phyloP scores from a whole-genome alignment of 2,888 invertebrate genomes.

The Anodontia alba region DNA sequence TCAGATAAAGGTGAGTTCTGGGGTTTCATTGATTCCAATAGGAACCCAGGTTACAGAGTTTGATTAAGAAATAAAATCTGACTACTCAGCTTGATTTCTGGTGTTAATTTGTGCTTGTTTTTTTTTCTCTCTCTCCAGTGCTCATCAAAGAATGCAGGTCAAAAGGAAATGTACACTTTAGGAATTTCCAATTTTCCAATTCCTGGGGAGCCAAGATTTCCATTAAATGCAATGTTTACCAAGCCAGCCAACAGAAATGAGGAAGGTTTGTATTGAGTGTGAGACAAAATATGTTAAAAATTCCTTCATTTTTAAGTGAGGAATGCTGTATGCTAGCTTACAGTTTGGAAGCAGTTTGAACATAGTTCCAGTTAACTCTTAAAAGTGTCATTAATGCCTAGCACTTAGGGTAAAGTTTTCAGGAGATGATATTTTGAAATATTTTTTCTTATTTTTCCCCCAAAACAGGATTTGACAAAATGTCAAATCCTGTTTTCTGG shows the following conservation, averaged over 20 bases:
- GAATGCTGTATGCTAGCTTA: background rate
- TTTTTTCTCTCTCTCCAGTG: constrained; percentile 86
- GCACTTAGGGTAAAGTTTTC: no score
- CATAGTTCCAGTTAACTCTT: background rate
- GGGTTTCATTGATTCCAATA: no score
- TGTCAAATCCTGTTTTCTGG: no score
- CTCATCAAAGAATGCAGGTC: constrained; percentile 91
- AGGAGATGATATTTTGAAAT: no score
- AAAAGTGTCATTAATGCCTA: no score
- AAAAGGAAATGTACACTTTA: constrained; percentile 98
- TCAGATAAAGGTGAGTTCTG: no score
- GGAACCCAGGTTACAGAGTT: no score
- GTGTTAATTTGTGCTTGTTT: background rate
- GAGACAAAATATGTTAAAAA: no score
- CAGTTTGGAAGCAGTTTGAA: background rate
- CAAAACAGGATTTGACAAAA: no score
- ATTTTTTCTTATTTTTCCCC: no score
- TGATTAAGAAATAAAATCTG: no score
- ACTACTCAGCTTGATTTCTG: no score
- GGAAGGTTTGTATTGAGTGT: constrained; percentile 89
- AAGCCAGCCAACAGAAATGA: constrained; percentile 92
- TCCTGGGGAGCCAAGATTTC: constrained; percentile 97
- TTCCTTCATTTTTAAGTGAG: background rate
- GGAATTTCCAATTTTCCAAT: constrained; percentile 96
- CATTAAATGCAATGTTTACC: constrained; percentile 97